A percentile compares a stretch with the other conserved stretches of the same genome.
Conservation (phyloP, 2,797 vertebrate species). For the Acanthurus tractus region DNA sequence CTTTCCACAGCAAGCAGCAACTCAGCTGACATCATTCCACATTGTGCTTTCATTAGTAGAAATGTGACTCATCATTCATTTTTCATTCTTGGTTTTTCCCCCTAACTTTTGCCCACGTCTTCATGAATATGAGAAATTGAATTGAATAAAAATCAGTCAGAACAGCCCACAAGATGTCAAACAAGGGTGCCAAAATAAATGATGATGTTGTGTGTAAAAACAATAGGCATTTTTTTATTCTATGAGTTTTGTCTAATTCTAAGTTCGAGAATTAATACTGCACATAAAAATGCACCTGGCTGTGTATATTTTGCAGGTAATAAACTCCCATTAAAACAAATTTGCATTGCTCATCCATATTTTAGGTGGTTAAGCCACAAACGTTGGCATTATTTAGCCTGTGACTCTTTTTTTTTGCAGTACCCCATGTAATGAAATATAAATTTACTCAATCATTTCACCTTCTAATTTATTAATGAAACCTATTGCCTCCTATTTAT, state of each 20-base stretch:
- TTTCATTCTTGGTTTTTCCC: conserved; percentile 10
- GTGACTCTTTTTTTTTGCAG: conserved; percentile 4
- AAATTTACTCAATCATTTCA: conserved; percentile 41
- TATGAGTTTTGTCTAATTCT: not conserved
- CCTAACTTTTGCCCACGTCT: not conserved
- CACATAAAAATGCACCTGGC: not conserved
- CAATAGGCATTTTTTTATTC: not conserved
- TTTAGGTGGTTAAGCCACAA: conserved; percentile 5
- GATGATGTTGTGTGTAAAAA: not conserved
- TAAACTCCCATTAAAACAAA: not conserved
- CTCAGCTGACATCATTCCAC: conserved; percentile 29
- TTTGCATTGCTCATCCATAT: conserved; percentile 17
- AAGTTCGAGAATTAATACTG: not conserved
- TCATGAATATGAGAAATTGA: not conserved
- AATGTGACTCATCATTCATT: conserved; percentile 42
- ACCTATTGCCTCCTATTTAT: conserved; percentile 17
- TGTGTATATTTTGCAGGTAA: not conserved
- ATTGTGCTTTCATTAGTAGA: conserved; percentile 35
- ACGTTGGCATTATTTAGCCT: conserved; percentile 18
- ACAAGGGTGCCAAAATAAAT: not conserved
- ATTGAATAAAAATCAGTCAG: not conserved
- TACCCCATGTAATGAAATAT: conserved; percentile 26
- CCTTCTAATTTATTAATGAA: conserved; percentile 50
- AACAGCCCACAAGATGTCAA: not conserved
- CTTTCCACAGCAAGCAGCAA: conserved; percentile 21